Base-by-base conservation (phyloP, 2,797 vertebrate genomes). In the Brachymystax lenok region DNA sequence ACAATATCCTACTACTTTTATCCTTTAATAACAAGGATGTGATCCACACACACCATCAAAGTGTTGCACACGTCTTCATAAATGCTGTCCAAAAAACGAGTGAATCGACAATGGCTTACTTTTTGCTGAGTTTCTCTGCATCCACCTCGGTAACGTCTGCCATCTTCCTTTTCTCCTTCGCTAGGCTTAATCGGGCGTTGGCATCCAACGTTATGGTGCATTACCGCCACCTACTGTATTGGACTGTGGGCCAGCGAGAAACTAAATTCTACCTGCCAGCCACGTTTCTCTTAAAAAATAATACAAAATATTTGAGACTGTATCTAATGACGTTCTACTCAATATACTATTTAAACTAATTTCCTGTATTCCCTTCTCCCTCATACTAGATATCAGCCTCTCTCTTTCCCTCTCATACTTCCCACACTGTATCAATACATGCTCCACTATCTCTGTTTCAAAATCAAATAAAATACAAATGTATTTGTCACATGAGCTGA, bases 71-170 rank as follows among this genome's bases (percentile, higher is more conserved):
- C 5, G 2, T 21, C 73, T 28, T 4, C 5, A 17, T 4, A 5
- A 30, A 5, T 66, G 5, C 6, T 7, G 51, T 6, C 56, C 8
- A 1, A 1, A 24, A 1, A 27, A 56, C 6, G 1, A 2, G n/a
- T n/a, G 12, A 40, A 71, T 17, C 51, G 1, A 1, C 14, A 30
- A 73, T 13, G 46, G 77, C 95, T 94, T 92, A 98, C 98, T 97
- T 99, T 94, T 99, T 99, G 92, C 98, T 99, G 87, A 97, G 93
- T 90, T 94, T 89, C 4, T 95, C 96, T 8, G 67, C 88, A 10
- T 94, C 84, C 74, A 69, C 83, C 1, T 73, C 80, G 78, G 91
- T 85, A 0, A 89, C 90, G 51, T 96, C 92, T 17, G 95, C 96
- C 97, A 97, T 96, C 87, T 91, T 90, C 61, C 27, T 40, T 10